A percentile compares a stretch with the other conserved stretches of the same genome.
These are phyloP conservation scores for Apolygus lucorum DNA, from an alignment of 1,140 invertebrate species.

Conservation along the genomic window DNA sequence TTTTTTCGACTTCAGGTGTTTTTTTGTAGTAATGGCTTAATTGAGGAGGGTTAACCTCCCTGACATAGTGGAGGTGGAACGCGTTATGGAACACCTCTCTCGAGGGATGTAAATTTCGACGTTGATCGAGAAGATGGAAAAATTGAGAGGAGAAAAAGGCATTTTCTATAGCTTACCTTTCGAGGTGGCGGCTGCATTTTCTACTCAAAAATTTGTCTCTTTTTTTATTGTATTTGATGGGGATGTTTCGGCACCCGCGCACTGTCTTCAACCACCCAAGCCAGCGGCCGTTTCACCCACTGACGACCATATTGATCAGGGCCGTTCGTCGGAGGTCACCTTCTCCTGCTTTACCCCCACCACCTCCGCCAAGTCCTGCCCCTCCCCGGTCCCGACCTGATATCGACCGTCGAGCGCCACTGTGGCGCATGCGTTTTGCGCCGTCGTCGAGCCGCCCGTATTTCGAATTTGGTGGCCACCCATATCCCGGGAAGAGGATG, in stretches of 20 bases:
- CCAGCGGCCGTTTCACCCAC: constrained; percentile 5
- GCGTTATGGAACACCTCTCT: too few species aligned
- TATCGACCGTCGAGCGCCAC: neutral
- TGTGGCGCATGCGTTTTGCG: neutral
- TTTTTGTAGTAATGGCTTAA: too few species aligned
- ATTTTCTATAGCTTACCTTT: neutral
- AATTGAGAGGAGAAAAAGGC: too few species aligned
- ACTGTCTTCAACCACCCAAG: neutral
- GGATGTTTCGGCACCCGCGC: neutral
- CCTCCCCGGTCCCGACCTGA: too few species aligned
- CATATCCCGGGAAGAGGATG: neutral
- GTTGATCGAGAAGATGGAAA: too few species aligned
- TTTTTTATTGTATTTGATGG: too few species aligned
- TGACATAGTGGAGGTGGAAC: too few species aligned
- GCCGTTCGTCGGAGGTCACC: neutral
- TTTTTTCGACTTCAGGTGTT: too few species aligned
- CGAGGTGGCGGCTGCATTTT: constrained; percentile 10
- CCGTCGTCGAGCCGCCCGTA: neutral
- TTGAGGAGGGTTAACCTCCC: too few species aligned
- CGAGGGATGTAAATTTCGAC: too few species aligned
- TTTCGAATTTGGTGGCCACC: neutral
- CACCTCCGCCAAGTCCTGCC: neutral
- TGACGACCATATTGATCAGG: constrained; percentile 16
- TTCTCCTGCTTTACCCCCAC: neutral
- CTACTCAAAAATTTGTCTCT: neutral